Evolutionary conservation across 2,797 vertebrate genomes (phyloP), one percentile per base, ranked within the genome.

Genomic region (Cossypha dichroa): DNA sequence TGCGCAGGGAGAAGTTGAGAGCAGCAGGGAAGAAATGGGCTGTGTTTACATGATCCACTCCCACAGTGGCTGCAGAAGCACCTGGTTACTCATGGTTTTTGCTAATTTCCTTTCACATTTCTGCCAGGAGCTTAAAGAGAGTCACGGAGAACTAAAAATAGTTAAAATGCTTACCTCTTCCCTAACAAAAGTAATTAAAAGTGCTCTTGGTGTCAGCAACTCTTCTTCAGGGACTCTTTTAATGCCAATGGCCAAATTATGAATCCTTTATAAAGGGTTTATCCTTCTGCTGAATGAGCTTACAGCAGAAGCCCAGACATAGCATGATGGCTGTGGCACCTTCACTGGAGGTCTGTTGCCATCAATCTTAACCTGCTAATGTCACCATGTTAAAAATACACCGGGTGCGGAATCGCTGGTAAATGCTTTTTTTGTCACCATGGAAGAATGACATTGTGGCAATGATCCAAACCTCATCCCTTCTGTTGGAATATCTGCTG

Each of bases 321-420:
- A 43, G 49, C 2, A 1, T 2, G 1, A 67, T 4, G 15, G 26
- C 76, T 63, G 12, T 69, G 76, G 45, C 73, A 91, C 62, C 70
- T 85, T 74, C 82, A 48, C 58, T 28, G 69, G 73, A 74, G 83
- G 74, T 72, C 94, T 95, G 94, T 80, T 84, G 52, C 91, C 52
- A 87, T 94, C 93, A 96, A 22, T 93, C 90, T 80, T 70, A 78
- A 74, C 92, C 73, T 94, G 78, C 75, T 85, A 74, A 82, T 94
- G 92, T 90, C 94, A 88, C 2, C 0, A 5, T 66, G 90, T 93
- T 96, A 95, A 96, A 97, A 97, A 97, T 94, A 96, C 17, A 38
- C 46, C 0, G 22, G 45, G 22, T 73, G 26, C 66, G 59, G 70
- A 70, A 92, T 76, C 82, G 51, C 91, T 17, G 4, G 72, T 73